A percentile compares a stretch with the other conserved stretches of the same genome.
Conservation (phyloP, 1,140 invertebrate species). For the Eupeodes corollae region DNA sequence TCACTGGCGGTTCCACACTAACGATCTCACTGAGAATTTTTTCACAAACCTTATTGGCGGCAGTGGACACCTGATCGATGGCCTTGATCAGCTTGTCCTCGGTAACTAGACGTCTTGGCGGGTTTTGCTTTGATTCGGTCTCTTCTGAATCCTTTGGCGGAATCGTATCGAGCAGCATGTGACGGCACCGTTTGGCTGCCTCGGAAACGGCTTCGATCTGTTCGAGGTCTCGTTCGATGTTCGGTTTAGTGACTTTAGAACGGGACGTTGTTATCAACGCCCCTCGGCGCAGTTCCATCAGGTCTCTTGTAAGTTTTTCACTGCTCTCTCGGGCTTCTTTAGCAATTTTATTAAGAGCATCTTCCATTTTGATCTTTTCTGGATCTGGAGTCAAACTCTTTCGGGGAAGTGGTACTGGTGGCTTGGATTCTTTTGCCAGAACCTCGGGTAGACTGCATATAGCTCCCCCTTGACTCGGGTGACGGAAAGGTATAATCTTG, state of each 20-base stretch:
- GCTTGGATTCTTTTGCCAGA: conserved; percentile 8
- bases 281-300: conserved; percentile 33
- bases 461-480: conserved; percentile 29
- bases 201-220: conserved; percentile 38
- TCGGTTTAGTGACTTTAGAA: conserved; percentile 12
- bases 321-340: conserved; percentile 47
- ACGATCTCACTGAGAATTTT: conserved; percentile 34
- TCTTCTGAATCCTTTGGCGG: conserved; percentile 14
- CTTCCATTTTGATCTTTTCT: conserved; percentile 32
- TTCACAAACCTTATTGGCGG: conserved; percentile 32
- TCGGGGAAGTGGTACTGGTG: conserved; percentile 26
- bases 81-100: conserved; percentile 26
- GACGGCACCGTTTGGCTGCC: conserved; percentile 38
- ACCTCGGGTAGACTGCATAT: conserved; percentile 28
- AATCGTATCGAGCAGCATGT: conserved; percentile 37
- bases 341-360: conserved; percentile 45
- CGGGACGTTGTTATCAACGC: conserved; percentile 25
- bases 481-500: conserved; percentile 21
- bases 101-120: conserved; percentile 24
- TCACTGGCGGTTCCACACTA: conserved; percentile 30
- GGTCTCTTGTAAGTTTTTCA: conserved; percentile 42
- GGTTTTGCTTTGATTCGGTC: conserved; percentile 11
- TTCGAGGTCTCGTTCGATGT: conserved; percentile 27
- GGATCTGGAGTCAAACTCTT: conserved; percentile 32
- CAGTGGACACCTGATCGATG: conserved; percentile 32